Base-by-base conservation (phyloP, 1,140 invertebrate species). In the Trachelipus rathkii region DNA sequence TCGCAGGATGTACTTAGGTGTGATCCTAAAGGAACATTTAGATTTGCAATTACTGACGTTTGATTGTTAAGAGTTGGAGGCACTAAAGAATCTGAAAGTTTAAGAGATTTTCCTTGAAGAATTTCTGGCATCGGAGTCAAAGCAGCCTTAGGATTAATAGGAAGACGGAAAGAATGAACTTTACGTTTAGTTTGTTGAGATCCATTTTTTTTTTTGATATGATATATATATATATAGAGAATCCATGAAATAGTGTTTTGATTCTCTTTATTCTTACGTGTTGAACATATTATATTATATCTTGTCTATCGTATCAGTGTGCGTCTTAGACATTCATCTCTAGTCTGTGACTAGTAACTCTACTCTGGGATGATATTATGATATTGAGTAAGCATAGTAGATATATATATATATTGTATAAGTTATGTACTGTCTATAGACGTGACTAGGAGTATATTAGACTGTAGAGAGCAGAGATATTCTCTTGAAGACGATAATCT, bases 161-260 rank as follows among this genome's bases (percentile, higher is more conserved):
- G 76, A 13, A 78, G 69, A 43, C 79, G 77, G 66, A 74, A 81
- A 8, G 79, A 81, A 45, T 78, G 79, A 9, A 78, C 53, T 60
- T 76, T 73, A n/a, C 71, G 74, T 45, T 43, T 60, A 45, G 23
- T 72, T 72, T 10, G 77, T 73, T 66, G 77, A 78, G 11, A 74
- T 71, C 6, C 71, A 76, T 24, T 72, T 44, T 5, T 24, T 33
- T 46, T 44, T 33, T 71, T 71, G 33, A 68, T n/a, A n/a, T n/a
- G n/a, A n/a, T n/a, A n/a, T n/a, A n/a, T n/a, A n/a, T n/a, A n/a
- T n/a, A n/a, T n/a, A n/a, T n/a, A n/a, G n/a, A n/a, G n/a, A n/a
- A n/a, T n/a, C n/a, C n/a, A 46, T 50, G 77, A 70, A 11, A 50
- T 72, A 46, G 50, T 60, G 44, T 9, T 71, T 70, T 50, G 71